Conservation (phyloP, 2,888 invertebrate species). For the Notocelia uddmanniana region DNA sequence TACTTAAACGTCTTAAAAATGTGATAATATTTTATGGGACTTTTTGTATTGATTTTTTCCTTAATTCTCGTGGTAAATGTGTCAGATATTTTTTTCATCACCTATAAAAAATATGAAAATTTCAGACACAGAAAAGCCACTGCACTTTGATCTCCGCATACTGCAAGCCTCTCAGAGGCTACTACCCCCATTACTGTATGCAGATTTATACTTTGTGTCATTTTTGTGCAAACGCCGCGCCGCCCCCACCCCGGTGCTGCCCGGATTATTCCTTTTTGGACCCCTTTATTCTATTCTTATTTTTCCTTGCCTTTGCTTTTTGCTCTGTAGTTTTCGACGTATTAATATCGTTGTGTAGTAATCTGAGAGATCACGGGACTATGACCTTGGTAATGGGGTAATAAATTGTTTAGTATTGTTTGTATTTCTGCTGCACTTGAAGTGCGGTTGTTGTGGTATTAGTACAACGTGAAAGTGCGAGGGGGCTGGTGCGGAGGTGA, state of each 20-base stretch:
- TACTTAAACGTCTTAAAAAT: not conserved
- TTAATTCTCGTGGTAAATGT: not conserved
- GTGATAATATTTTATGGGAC: not conserved
- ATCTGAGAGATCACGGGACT: slow-evolving; percentile 1
- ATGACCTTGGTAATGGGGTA: not conserved
- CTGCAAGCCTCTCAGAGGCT: slow-evolving; percentile 75
- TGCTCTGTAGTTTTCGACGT: slow-evolving; percentile 18
- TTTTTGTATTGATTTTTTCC: not conserved
- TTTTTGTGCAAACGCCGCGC: slow-evolving; percentile 77
- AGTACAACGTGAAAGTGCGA: not conserved
- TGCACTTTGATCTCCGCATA: slow-evolving; percentile 74
- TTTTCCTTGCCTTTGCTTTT: slow-evolving; percentile 20
- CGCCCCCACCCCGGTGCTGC: slow-evolving; percentile 49
- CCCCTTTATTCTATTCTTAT: slow-evolving; percentile 27
- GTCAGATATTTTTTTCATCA: not conserved
- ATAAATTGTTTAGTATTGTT: not conserved
- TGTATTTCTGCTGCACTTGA: not conserved
- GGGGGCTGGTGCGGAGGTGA: not conserved
- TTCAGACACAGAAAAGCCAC: slow-evolving; percentile 62
- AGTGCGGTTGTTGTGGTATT: not conserved
- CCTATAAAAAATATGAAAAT: slow-evolving; percentile 47
- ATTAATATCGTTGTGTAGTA: not conserved
- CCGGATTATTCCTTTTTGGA: slow-evolving; percentile 42
- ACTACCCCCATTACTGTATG: slow-evolving; percentile 79
- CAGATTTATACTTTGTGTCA: slow-evolving; percentile 84